phyloP scores from a whole-genome alignment of 53 echinoderm and acorn worm species.

The Temnopleurus reevesii region DNA sequence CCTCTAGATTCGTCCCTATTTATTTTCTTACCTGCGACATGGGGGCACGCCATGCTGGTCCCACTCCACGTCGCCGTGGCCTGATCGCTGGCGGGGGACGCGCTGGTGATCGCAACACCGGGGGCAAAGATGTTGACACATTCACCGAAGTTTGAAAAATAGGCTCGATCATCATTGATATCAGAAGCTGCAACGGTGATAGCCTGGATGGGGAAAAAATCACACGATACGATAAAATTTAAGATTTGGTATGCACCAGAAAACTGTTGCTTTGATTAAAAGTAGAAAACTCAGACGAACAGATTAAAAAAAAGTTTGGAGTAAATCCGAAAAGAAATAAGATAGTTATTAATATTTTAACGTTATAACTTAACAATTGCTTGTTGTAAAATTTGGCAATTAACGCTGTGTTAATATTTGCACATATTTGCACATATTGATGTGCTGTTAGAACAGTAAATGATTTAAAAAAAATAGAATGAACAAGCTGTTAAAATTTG shows the following conservation, averaged over 20 bases:
- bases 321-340: no score
- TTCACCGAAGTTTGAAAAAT: constrained; percentile 44
- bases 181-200: not conserved
- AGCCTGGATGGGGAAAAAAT: not conserved
- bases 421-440: no score
- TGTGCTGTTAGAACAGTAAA: not conserved
- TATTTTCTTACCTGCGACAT: constrained; percentile 53
- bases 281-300: no score
- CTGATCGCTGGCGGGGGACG: not conserved
- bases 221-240: not conserved
- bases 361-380: no score
- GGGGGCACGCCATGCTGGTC: constrained; percentile 56
- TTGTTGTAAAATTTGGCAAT: not conserved
- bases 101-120: constrained; percentile 44
- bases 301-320: no score
- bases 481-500: no score
- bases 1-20: no score
- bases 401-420: no score
- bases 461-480: no score
- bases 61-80: constrained; percentile 40
- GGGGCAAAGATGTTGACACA: constrained; percentile 63
- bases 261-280: no score
- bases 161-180: constrained; percentile 10
- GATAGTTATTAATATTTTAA: no score
- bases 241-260: not conserved